Evolutionary conservation across 2,113 vertebrate genomes (phyloP), one percentile per base, ranked within the genome.

Genomic region (Panthera uncia): DNA sequence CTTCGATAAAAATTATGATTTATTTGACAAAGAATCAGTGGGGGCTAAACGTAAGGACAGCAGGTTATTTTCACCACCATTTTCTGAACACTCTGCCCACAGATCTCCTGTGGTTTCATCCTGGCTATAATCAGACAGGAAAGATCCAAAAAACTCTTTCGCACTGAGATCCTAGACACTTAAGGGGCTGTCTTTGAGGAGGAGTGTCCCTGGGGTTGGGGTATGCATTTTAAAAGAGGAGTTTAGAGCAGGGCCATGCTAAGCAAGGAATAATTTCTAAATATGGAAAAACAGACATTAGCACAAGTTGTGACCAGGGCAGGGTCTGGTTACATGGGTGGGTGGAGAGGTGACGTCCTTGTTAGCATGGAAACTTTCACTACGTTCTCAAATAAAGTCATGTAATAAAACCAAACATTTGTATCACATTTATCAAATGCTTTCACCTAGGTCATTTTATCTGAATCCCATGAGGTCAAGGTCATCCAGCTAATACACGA

Each of bases 1-100:
- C 19, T 71, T 82, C 74, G n/a, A 71, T 87, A 88, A 88, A 84
- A 95, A 57, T 78, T 68, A 92, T 52, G 86, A 83, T 69, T 91
- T 33, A 29, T 68, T 94, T 73, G 38, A 69, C 90, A 94, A 97
- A 38, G 25, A 69, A 66, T 52, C 45, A 81, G 3, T 36, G 41
- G 38, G 29, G 23, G 13, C 55, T 82, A 86, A 84, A 85, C 14
- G 41, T 92, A 95, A 92, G 36, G 50, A 80, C 25, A 69, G 25
- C 50, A 92, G 19, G 45, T 38, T 61, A 31, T 36, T 85, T 95
- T 80, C 50, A 68, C 13, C 4, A 63, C 10, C 23, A 50, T 73
- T 96, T 63, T 82, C 80, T 79, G 52, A 87, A 65, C 1, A 3
- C 18, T 36, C 38, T 79, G 12, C 33, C 63, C 3, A 65, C 25